These are phyloP conservation scores for Phalloptychus januarius DNA, from an alignment of 2,797 vertebrate species.

Conservation along the genomic window DNA sequence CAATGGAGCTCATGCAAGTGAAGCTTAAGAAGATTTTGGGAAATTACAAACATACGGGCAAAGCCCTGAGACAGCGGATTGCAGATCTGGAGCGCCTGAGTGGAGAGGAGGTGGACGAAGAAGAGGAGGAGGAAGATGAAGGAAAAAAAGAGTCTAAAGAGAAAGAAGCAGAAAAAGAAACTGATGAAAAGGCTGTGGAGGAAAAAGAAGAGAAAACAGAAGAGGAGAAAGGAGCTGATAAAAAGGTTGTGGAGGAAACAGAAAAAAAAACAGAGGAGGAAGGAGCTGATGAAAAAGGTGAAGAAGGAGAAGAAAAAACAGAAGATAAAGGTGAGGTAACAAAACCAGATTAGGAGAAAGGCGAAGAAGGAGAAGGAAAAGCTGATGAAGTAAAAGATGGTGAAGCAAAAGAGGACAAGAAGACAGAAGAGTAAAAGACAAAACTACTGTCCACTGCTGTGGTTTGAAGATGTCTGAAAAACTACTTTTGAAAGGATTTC, in stretches of 20 bases:
- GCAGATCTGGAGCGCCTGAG: conserved; percentile 81
- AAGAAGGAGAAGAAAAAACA: neutral
- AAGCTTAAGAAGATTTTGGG: conserved; percentile 88
- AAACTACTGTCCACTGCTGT: too few species aligned
- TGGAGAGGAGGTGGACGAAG: conserved; percentile 77
- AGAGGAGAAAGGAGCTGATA: conserved; percentile 10
- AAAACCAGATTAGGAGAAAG: conserved; percentile 2
- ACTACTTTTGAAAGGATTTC: conserved; percentile 11
- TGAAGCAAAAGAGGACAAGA: conserved; percentile 21
- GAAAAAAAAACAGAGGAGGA: conserved; percentile 7
- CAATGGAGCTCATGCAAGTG: conserved; percentile 86
- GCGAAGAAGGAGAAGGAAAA: too few species aligned
- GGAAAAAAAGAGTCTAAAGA: conserved; percentile 37
- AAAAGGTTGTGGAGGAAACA: neutral
- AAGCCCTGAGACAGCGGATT: conserved; percentile 85
- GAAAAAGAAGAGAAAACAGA: conserved; percentile 1
- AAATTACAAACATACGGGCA: conserved; percentile 82
- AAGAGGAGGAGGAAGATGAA: conserved; percentile 70
- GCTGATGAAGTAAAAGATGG: too few species aligned
- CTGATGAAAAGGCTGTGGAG: conserved; percentile 16
- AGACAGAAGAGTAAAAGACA: conserved; percentile 29
- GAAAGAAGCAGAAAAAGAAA: conserved; percentile 13
- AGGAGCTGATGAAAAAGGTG: neutral
- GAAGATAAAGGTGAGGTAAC: neutral
- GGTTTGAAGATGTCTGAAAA: conserved; percentile 20